These are phyloP conservation scores for Anguilla marmorata DNA, from an alignment of 2,797 vertebrate species.

Conservation along the genomic window DNA sequence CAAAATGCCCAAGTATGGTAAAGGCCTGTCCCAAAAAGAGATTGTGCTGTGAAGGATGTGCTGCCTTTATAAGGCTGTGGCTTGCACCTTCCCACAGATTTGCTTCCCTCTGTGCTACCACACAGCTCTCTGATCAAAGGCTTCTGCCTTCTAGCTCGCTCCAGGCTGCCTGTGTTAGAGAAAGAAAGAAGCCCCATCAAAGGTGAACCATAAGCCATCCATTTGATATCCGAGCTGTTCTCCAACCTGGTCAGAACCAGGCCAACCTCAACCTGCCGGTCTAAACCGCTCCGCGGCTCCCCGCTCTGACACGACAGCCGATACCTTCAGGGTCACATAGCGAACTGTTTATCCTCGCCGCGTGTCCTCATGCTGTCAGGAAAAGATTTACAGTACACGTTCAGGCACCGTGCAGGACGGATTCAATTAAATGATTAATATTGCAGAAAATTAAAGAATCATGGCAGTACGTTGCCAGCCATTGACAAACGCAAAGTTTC, in stretches of 20 bases:
- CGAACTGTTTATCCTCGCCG: neutral
- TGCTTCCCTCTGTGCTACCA: neutral
- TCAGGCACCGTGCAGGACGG: neutral
- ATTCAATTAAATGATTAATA: neutral
- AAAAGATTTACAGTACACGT: neutral
- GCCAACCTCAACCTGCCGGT: neutral
- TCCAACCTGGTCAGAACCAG: neutral
- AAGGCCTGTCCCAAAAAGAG: neutral
- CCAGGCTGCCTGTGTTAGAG: neutral
- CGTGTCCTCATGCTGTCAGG: neutral
- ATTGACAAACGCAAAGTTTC: neutral
- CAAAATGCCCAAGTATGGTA: constrained; percentile 29
- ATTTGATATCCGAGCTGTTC: constrained; percentile 1
- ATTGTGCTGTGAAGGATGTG: neutral
- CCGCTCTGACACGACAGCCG: neutral
- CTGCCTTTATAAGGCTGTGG: constrained; percentile 4
- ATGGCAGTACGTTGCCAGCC: neutral
- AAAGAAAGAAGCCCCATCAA: neutral
- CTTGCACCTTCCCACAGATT: constrained; percentile 15
- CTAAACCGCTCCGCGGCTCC: neutral
- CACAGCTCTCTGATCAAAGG: neutral
- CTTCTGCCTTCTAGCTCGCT: neutral
- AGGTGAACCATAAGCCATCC: neutral
- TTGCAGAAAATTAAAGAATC: neutral
- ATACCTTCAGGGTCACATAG: neutral